Conservation (phyloP, 2,113 vertebrate genomes). For the Mungos mungo region DNA sequence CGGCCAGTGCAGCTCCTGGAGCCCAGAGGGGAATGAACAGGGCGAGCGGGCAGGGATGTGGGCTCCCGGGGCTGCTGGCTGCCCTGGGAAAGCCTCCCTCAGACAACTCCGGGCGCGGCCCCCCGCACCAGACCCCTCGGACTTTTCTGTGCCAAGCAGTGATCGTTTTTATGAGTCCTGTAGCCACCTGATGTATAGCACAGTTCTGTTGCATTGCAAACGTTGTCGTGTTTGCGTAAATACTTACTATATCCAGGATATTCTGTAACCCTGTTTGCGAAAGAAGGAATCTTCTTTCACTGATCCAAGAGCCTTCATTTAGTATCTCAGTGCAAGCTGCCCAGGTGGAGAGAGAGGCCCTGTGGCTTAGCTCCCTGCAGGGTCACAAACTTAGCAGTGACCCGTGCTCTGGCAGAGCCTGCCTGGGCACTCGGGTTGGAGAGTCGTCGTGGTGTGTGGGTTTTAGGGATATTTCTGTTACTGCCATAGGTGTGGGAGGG, state of each 20-base stretch:
- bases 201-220: rapidly evolving
- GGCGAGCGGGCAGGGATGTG: rapidly evolving
- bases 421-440: background rate
- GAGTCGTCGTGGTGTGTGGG: rapidly evolving
- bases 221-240: background rate
- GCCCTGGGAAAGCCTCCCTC: background rate
- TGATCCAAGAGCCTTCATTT: background rate
- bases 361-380: background rate
- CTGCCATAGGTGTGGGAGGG: background rate
- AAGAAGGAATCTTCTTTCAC: too few relatives aligned
- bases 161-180: background rate
- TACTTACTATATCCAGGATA: rapidly evolving
- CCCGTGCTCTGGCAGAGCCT: background rate
- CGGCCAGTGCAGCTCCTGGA: background rate
- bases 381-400: background rate
- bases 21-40: slow-evolving; percentile 22
- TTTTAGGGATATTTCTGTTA: background rate
- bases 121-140: background rate
- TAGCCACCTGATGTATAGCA: background rate
- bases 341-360: background rate
- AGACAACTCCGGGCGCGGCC: background rate
- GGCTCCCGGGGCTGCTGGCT: background rate
- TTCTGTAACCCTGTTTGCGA: background rate
- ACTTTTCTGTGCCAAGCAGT: background rate
- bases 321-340: background rate